These are phyloP conservation scores for Leucophenga maculata DNA, from an alignment of 2,888 invertebrate species.

Conservation along the genomic window DNA sequence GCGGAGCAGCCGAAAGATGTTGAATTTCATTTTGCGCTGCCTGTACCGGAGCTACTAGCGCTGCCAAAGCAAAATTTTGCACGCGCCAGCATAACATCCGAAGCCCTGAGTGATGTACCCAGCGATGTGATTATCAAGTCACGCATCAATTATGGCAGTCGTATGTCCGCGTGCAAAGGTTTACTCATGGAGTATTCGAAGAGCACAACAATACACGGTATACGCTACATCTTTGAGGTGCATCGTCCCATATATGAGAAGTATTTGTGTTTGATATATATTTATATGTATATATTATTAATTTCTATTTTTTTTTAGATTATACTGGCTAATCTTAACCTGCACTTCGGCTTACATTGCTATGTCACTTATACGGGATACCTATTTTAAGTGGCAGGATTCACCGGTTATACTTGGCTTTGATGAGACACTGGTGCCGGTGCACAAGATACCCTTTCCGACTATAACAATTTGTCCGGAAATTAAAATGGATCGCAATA, in stretches of 20 bases:
- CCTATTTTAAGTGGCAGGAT: conserved; percentile 66
- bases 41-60: conserved; percentile 52
- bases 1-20: too few relatives aligned
- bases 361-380: conserved; percentile 64
- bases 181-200: conserved; percentile 67
- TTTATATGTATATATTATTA: background rate
- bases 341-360: conserved; percentile 65
- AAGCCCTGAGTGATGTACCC: conserved; percentile 68
- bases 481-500: conserved; percentile 66
- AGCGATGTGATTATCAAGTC: conserved; percentile 69
- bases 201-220: conserved; percentile 68
- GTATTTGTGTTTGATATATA: conserved; percentile 42
- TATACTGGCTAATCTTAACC: conserved; percentile 65
- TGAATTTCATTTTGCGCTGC: conserved; percentile 29
- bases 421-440: conserved; percentile 68
- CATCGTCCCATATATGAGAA: conserved; percentile 68
- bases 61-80: conserved; percentile 48
- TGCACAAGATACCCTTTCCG: conserved; percentile 68
- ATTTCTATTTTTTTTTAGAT: conserved; percentile 43
- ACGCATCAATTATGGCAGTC: conserved; percentile 67
- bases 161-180: conserved; percentile 64
- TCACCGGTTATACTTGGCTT: conserved; percentile 69
- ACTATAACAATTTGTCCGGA: conserved; percentile 70
- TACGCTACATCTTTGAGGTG: conserved; percentile 68
- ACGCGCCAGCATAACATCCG: conserved; percentile 60